Evolutionary conservation across 2,888 invertebrate genomes (phyloP).

Genomic region (Diogma glabrata): DNA sequence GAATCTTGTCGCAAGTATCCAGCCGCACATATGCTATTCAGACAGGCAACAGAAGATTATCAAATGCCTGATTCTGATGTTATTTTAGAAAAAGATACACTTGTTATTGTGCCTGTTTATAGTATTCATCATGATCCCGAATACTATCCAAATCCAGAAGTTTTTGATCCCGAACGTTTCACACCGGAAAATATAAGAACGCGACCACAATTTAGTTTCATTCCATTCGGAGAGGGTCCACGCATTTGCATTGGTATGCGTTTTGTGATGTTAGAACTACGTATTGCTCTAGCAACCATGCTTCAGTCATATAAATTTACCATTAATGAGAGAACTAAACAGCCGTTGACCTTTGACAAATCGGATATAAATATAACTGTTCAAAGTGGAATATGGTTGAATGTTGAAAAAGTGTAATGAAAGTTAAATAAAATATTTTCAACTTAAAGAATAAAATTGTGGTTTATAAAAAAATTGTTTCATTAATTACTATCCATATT

Average conservation of each 20-base stretch:
- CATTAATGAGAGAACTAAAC: not conserved
- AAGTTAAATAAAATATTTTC: no score
- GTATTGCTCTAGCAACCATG: conserved; percentile 26
- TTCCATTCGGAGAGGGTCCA: conserved; percentile 31
- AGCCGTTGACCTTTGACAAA: not conserved
- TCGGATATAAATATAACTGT: not conserved
- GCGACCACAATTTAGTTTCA: conserved; percentile 25
- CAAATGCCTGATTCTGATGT: conserved; percentile 21
- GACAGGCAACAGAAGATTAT: conserved; percentile 32
- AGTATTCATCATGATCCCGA: conserved; percentile 29
- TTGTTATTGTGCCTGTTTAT: conserved; percentile 22
- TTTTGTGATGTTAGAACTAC: conserved; percentile 32
- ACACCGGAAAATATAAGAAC: conserved; percentile 20
- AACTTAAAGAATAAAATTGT: no score
- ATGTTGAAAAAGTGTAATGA: conserved; percentile 2
- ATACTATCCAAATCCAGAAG: conserved; percentile 28
- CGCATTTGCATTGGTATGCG: conserved; percentile 32
- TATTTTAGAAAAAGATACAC: conserved; percentile 22
- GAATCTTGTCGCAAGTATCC: conserved; percentile 37
- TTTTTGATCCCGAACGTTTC: conserved; percentile 32
- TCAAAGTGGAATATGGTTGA: not conserved
- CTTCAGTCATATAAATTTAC: conserved; percentile 15
- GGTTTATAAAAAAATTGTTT: no score
- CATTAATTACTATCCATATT: no score
- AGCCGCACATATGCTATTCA: conserved; percentile 32